Base-by-base conservation (phyloP, 2,113 vertebrate genomes). In the Hiodon alosoides region DNA sequence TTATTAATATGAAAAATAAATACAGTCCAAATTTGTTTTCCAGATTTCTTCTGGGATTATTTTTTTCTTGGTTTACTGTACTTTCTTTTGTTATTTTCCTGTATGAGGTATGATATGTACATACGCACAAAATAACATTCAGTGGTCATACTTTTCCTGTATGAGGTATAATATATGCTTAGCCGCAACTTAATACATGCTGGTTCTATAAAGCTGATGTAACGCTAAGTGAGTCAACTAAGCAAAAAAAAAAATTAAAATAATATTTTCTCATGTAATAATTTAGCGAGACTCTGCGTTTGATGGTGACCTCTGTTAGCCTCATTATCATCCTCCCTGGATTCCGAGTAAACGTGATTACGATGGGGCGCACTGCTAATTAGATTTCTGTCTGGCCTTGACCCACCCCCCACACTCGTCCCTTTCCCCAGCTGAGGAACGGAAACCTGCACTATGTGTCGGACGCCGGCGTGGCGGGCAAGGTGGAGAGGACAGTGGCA, bases 391-490 rank as follows among this genome's bases (percentile, higher is more conserved):
- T 46, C 4, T 8, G 17, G 46, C 59, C 4, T 13, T 58, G 47
- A 54, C 31, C n/a, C 46, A 14, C n/a, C 58, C 53, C 11, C 58
- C 47, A 53, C 1, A 5, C 51, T 16, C 57, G 14, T 64, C n/a
- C 74, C 57, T 72, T 3, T 8, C 64, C 75, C 66, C 67, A 98
- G 96, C 85, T 99, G 73, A 97, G 93, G 88, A 94, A 93, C 8
- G 97, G 97, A 11, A 95, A 93, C 86, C 75, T 98, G 46, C 94
- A 96, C 79, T 99, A 97, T 61, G 74, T 93, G 2, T 99, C 97
- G 0, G 97, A 98, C 0, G 94, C 94, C 0, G 97, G 97, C 13
- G 86, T 95, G 1, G 93, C 89, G 2, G 97, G 96, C 9, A 98
- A 97, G 62, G 97, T 98, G 86, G 97, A 99, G 75, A 90, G 97